A percentile compares a stretch with the other conserved stretches of the same genome.
These are phyloP conservation scores for Sorex fumeus DNA, from an alignment of 2,113 vertebrate species.

Conservation along the genomic window DNA sequence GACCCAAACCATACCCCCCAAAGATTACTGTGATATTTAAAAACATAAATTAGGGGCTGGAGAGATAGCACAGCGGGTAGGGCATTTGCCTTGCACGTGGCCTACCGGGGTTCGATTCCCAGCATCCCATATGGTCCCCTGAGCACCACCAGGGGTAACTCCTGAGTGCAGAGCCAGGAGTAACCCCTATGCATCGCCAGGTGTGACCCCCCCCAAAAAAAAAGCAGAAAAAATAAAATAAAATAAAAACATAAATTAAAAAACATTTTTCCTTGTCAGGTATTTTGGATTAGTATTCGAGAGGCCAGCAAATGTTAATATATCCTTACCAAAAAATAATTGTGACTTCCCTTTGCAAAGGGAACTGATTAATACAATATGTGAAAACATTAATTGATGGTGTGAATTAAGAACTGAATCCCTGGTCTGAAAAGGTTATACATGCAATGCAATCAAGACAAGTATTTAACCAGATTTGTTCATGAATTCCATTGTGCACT, in stretches of 20 bases:
- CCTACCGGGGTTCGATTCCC: too few species aligned
- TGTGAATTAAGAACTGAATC: slow-evolving; percentile 78
- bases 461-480: slow-evolving; percentile 67
- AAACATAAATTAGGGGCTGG: too few species aligned
- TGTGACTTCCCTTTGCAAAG: slow-evolving; percentile 44
- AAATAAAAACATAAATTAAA: slow-evolving; percentile 11
- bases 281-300: slow-evolving; percentile 52
- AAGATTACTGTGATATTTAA: slow-evolving; percentile 14
- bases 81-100: too few species aligned
- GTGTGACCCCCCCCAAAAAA: too few species aligned
- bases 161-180: too few species aligned
- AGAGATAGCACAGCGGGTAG: too few species aligned
- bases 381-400: slow-evolving; percentile 76
- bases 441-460: slow-evolving; percentile 60
- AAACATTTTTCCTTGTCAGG: not conserved
- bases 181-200: too few species aligned
- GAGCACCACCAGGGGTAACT: too few species aligned
- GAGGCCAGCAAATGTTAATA: slow-evolving; percentile 35
- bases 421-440: slow-evolving; percentile 46
- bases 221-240: too few species aligned
- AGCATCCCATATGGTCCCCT: too few species aligned
- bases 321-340: slow-evolving; percentile 22
- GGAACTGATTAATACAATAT: slow-evolving; percentile 63
- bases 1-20: too few species aligned
- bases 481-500: slow-evolving; percentile 58